Base-by-base conservation (phyloP, 2,888 invertebrate species). In the Lasioglossum zephyrum region DNA sequence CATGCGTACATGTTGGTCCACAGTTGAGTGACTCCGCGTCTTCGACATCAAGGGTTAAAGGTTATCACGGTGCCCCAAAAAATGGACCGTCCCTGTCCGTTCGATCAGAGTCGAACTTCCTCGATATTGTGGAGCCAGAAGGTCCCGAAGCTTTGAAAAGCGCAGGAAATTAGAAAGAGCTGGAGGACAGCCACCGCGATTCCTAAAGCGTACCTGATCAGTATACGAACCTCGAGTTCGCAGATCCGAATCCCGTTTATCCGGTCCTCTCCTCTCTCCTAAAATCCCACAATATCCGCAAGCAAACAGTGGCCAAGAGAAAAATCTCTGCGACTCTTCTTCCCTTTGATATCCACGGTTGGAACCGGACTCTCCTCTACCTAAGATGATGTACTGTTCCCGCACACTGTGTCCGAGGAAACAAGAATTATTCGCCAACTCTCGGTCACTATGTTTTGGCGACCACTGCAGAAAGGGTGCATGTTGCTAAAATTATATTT, bases 241-340 rank as follows among this genome's bases (percentile, higher is more conserved):
- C 26, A 63, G 26, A 63, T 31, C 16, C 60, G 60, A 6, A 11
- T 63, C 60, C 31, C 26, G 53, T 22, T 53, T 22, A 9, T 22
- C 22, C 9, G 53, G 22, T 53, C 8, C 53, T 22, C 6, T 53
- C 26, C 53, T 9, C 60, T 63, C 60, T 63, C 31, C 60, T 5
- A 31, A 63, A 63, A 63, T 16, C 26, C 60, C 31, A 63, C 60
- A 63, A 31, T 63, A 63, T 31, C 26, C 60, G 60, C 60, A 5
- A 16, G 60, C 60, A 63, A 63, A 63, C 60, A 63, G 16, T 63
- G 31, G 60, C 26, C 26, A 16, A n/a, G 60, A 16, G 60, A 31
- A 31, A 63, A 63, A 63, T 63, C 60, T 63, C 60, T 63, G 60
- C 6, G 60, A 63, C 60, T 63, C 60, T 31, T 60, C 60, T 26